Evolutionary conservation across 2,797 vertebrate species (phyloP), one percentile per base, ranked within the genome.

Genomic region (Argentina silus): DNA sequence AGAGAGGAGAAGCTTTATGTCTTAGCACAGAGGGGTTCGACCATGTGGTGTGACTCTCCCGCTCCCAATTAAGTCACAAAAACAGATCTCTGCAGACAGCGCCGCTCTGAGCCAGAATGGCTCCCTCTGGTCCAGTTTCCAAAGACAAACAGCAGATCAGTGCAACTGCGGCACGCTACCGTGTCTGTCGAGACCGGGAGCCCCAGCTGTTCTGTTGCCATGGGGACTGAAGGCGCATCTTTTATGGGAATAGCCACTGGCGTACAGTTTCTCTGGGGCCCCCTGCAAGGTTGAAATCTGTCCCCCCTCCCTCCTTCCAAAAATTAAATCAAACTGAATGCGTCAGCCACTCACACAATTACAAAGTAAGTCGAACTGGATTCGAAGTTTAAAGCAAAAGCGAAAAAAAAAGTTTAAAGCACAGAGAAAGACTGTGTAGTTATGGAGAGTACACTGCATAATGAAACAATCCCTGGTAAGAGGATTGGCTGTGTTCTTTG

Each of bases 91-190:
- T 71, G 72, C 76, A 85, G 86, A 81, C 74, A 64, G 76, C 74
- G 90, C 84, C 78, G 76, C 86, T 90, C 85, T 83, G 83, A 88
- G 85, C 78, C 73, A 53, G 48, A 89, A 91, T 87, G 83, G 76
- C 80, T 93, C 92, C 91, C 91, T 72, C 81, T 76, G 86, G 91
- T 83, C 89, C 86, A 89, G 89, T 92, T 92, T 90, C 82, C 79
- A 68, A 70, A 83, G 83, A 92, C 84, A 84, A 87, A 89, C 85
- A 87, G 83, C 79, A 81, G 77, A 88, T 89, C 80, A 78, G 84
- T 74, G 79, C 78, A 69, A 87, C 77, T 77, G 77, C 70, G 81
- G 69, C 53, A 67, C 51, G 23, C 43, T 75, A 71, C 75, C 76
- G 67, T 63, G 76, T 83, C 79, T 70, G 74, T 14, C 82, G 82